Evolutionary conservation across 2,797 vertebrate genomes (phyloP), one percentile per base, ranked within the genome.

Genomic region (Erpetoichthys calabaricus): DNA sequence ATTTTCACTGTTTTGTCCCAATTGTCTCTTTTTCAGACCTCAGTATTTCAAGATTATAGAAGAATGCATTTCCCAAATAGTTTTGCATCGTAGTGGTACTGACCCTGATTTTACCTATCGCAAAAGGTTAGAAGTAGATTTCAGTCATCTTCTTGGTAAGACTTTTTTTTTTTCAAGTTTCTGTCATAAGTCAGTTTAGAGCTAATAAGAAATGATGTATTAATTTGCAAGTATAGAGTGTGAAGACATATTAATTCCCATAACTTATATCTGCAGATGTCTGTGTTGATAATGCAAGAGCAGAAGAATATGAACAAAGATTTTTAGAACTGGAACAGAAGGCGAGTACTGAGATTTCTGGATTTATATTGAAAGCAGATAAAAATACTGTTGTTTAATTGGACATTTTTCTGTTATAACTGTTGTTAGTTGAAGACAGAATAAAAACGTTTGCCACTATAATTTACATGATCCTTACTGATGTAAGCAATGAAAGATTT

Each of bases 11-110:
- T 55, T n/a, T 56, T 25, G 25, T 25, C 25, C 25, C 25, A 25
- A 25, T 62, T 61, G 55, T 47, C 10, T 73, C 50, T 75, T 7
- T 65, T 47, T 67, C 73, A 99, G 96, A 74, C 86, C 91, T 42
- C 91, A 96, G 62, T 99, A 98, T 79, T 98, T 98, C 79, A 97
- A 91, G 75, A 83, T 99, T 78, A 92, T 99, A 66, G 94, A 98
- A 54, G 95, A 99, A 56, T 97, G 93, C 59, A 78, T 98, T 44
- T 95, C 94, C 68, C 96, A 99, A 75, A 91, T 99, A 64, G 91
- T 98, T 53, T 79, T 99, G 47, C 96, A 99, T 72, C 89, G 89
- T 73, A 91, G 78, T 64, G 96, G 95, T 65, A 86, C 83, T 43
- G 96, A 98, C 65, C 96, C 94, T 47, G 96, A 99, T 76, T 99